Evolutionary conservation across 2,113 vertebrate species (phyloP), one percentile per base, ranked within the genome.

Genomic region (Syngnathus floridae): DNA sequence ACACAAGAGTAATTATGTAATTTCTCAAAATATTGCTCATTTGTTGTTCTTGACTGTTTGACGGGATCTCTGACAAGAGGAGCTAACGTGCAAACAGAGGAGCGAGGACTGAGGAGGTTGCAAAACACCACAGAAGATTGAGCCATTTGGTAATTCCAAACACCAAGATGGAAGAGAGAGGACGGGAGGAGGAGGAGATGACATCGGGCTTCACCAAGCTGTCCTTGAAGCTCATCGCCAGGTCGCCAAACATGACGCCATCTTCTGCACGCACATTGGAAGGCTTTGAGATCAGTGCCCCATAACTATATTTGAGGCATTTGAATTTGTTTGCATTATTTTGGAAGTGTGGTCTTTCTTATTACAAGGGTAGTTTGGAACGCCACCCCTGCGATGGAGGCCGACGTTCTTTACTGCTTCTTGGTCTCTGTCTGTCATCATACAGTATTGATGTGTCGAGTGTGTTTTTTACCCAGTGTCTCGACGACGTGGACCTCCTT

Each of bases 401-500:
- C 11, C 10, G 40, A 41, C 9, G 9, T 41, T 8, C 10, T 41
- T 8, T 41, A 41, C 40, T 41, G 40, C 11, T 12, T 41, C 40
- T 41, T 12, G 40, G 40, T 41, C 40, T 41, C 40, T 41, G 40
- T 41, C 40, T 41, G 40, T 8, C 40, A 41, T 41, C 40, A 41
- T 16, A 45, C 12, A 45, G 43, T 16, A 5, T 1, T 45, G 43
- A 45, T 45, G 13, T 12, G 14, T 31, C 26, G 26, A 48, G 46
- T 52, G 3, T 22, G 16, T 35, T 16, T 43, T 31, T 0, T 88
- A 98, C 95, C 96, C 81, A 90, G 91, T 0, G 83, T 91, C 70
- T 97, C 90, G 4, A 94, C 90, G 62, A 98, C 95, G 0, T 84
- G 82, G 3, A 91, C 90, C 77, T 93, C 91, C 73, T 93, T 92